Evolutionary conservation across 1,140 invertebrate genomes (phyloP).

Genomic region (Halyomorpha halys): DNA sequence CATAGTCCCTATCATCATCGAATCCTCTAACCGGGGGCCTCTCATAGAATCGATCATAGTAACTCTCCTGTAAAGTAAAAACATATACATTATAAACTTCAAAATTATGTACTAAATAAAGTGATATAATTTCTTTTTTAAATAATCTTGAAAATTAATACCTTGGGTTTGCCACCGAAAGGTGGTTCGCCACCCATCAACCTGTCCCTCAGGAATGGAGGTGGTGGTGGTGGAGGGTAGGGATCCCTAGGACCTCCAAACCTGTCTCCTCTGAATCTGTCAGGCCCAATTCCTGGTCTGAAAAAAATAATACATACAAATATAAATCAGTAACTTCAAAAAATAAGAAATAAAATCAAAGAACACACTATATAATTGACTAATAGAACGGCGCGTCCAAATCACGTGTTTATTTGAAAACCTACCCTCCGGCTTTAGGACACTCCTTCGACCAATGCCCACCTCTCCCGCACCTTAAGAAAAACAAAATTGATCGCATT

Average conservation of each 20-base stretch:
- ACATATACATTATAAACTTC: background rate
- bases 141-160: background rate
- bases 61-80: conserved; percentile 48
- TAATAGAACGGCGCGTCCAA: background rate
- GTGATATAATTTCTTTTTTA: no score
- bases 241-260: conserved; percentile 67
- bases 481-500: conserved; percentile 20
- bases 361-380: background rate
- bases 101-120: no score
- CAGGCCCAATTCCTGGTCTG: conserved; percentile 42
- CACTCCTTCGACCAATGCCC: conserved; percentile 94
- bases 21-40: conserved; percentile 46
- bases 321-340: no score
- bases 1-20: conserved; percentile 66
- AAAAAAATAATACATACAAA: background rate
- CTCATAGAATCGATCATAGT: conserved; percentile 73
- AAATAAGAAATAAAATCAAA: background rate
- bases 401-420: conserved; percentile 5
- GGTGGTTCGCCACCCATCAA: conserved; percentile 57
- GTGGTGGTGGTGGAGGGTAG: conserved; percentile 71
- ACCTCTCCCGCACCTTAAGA: conserved; percentile 66
- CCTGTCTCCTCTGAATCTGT: conserved; percentile 66
- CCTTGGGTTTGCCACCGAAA: conserved; percentile 17
- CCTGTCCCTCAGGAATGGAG: conserved; percentile 68
- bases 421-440: conserved; percentile 41